A percentile compares a stretch with the other conserved stretches of the same genome.
phyloP scores from a whole-genome alignment of 2,888 invertebrate species.

The Hypolimnas misippus region DNA sequence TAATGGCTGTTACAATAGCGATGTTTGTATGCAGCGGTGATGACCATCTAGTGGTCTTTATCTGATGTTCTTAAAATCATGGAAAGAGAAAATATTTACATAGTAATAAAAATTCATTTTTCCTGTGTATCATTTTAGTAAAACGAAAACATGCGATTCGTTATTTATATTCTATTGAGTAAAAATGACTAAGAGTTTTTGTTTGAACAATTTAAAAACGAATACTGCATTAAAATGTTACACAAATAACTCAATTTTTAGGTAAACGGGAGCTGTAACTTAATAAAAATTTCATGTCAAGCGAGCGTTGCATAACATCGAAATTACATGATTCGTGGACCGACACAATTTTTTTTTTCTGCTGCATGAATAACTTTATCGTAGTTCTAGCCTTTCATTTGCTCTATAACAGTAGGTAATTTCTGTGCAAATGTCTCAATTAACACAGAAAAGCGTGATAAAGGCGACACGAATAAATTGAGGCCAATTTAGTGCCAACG shows the following conservation, averaged over 20 bases:
- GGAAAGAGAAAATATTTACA: too few species aligned
- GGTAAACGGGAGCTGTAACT: conserved; percentile 32
- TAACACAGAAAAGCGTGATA: conserved; percentile 68
- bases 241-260: conserved; percentile 5
- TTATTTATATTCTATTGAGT: too few species aligned
- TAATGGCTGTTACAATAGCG: background rate
- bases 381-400: conserved; percentile 45
- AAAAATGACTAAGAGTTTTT: too few species aligned
- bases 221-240: background rate
- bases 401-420: conserved; percentile 55
- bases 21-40: background rate
- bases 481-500: conserved; percentile 63
- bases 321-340: conserved; percentile 12
- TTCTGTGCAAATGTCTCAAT: conserved; percentile 76
- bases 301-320: conserved; percentile 42
- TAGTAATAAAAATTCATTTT: too few species aligned
- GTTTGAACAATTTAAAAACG: too few species aligned
- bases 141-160: too few species aligned
- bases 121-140: too few species aligned
- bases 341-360: conserved; percentile 7
- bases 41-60: too few species aligned
- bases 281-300: conserved; percentile 43
- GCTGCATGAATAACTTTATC: conserved; percentile 33
- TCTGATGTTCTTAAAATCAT: too few species aligned
- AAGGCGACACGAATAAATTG: conserved; percentile 70